A percentile compares a stretch with the other conserved stretches of the same genome.
These are phyloP conservation scores for Caenorhabditis remanei DNA, from an alignment of 1,140 invertebrate species.

Conservation along the genomic window DNA sequence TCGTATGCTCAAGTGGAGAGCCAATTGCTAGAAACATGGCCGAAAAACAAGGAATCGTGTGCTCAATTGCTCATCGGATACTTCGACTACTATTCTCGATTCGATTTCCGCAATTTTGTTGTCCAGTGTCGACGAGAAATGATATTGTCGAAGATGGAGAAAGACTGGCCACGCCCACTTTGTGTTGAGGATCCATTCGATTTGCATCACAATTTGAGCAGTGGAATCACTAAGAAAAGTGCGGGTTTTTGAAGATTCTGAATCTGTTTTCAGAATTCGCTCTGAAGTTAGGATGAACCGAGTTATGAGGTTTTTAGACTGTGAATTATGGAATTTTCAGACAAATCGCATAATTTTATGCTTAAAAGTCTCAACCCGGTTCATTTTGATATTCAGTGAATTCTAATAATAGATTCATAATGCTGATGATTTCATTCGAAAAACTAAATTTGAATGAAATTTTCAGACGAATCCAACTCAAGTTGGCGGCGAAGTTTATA, in stretches of 20 bases:
- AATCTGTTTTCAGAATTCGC: too few species aligned
- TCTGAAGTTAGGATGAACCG: too few species aligned
- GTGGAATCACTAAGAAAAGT: conserved; percentile 57
- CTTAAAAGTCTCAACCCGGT: too few species aligned
- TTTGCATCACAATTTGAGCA: conserved; percentile 59
- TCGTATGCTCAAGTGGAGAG: conserved; percentile 4
- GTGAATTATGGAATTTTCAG: too few species aligned
- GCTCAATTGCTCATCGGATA: conserved; percentile 57
- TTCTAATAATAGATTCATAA: too few species aligned
- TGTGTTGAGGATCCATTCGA: conserved; percentile 65
- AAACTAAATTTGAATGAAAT: too few species aligned
- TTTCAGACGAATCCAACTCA: too few species aligned
- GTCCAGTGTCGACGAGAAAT: conserved; percentile 57
- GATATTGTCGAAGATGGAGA: conserved; percentile 56
- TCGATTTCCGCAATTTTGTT: conserved; percentile 58
- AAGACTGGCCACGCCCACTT: conserved; percentile 53
- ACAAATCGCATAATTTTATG: too few species aligned
- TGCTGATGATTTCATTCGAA: too few species aligned
- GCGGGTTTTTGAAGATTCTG: not conserved
- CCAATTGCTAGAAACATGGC: not conserved
- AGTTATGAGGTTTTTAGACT: too few species aligned
- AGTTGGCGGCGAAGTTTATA: too few species aligned
- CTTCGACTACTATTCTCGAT: conserved; percentile 52
- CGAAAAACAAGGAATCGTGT: conserved; percentile 30
- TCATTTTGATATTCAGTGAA: too few species aligned